Base-by-base conservation (phyloP, 2,888 invertebrate species). In the Spilosoma lubricipeda region DNA sequence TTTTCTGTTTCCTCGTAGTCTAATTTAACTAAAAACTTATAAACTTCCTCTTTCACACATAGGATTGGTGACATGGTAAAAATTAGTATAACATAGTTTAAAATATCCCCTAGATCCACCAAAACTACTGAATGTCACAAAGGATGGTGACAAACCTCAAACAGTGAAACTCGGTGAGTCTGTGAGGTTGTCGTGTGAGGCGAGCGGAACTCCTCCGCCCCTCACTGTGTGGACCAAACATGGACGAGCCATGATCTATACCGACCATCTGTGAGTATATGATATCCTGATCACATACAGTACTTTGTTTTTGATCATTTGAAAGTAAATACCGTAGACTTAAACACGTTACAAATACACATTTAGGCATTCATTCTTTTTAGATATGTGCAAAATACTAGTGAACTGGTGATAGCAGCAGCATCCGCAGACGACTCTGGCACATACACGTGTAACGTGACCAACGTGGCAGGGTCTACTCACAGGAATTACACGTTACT, bases 181-280 rank as follows among this genome's bases (percentile, higher is more conserved):
- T 23, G 85, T 92, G 0, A 80, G 71, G 1, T 85, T 96, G 23
- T 88, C 90, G 1, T 96, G 96, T 80, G 86, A 91, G 59, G 93
- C 89, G 0, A 81, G 75, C 0, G 96, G 94, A 0, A 83, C 86
- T 4, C 96, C 96, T 0, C 88, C 87, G 9, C 96, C 96, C 0
- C 80, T 93, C 0, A 86, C 95, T 5, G 87, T 92, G 0, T 96
- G 96, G 96, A 92, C 89, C 4, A 96, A 94, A 82, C 89, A 95
- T 74, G 84, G 87, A 3, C 82, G 83, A n/a, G 92, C 94, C 0
- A 64, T 96, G 0, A 80, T 84, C 0, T 94, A 87, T 78, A 90
- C 92, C 18, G 87, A 88, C 39, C 90, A 91, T 73, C 71, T 93
- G 96, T 96, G 81, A 90, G 93, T 90, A 18, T 45, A 45, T 36